A percentile compares a stretch with the other conserved stretches of the same genome.
These are phyloP conservation scores for Andricus quercusramuli DNA, from an alignment of 2,888 invertebrate genomes.

Conservation along the genomic window DNA sequence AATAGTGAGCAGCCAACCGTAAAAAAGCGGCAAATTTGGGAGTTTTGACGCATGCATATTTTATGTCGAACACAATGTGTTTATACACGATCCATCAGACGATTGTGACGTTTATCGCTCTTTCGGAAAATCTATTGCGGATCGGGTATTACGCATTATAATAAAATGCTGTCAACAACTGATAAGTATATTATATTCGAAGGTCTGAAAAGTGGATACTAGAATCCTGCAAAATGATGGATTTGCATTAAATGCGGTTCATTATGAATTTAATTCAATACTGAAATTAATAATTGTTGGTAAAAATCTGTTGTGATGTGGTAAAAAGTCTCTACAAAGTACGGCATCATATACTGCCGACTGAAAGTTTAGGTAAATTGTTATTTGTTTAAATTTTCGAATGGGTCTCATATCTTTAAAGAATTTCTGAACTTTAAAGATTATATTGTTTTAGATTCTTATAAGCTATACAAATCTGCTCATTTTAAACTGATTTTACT, in stretches of 20 bases:
- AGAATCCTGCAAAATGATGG: neutral
- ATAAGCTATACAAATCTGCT: too few species aligned
- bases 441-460: too few species aligned
- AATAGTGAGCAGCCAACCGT: neutral
- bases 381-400: too few species aligned
- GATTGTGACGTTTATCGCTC: conserved; percentile 25
- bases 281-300: too few species aligned
- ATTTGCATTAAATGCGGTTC: neutral
- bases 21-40: conserved; percentile 6
- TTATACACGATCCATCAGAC: conserved; percentile 3
- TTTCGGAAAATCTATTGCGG: conserved; percentile 20
- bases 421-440: too few species aligned
- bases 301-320: neutral
- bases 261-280: neutral
- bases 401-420: too few species aligned
- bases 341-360: neutral
- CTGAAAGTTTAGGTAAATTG: too few species aligned
- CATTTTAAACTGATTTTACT: too few species aligned
- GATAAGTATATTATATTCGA: conserved; percentile 10
- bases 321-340: neutral
- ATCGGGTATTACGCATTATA: conserved; percentile 6
- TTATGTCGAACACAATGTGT: conserved; percentile 16
- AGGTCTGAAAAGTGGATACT: neutral
- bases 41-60: conserved; percentile 21
- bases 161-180: conserved; percentile 22